These are phyloP conservation scores for Campoletis raptor DNA, from an alignment of 2,888 invertebrate genomes.

Conservation along the genomic window DNA sequence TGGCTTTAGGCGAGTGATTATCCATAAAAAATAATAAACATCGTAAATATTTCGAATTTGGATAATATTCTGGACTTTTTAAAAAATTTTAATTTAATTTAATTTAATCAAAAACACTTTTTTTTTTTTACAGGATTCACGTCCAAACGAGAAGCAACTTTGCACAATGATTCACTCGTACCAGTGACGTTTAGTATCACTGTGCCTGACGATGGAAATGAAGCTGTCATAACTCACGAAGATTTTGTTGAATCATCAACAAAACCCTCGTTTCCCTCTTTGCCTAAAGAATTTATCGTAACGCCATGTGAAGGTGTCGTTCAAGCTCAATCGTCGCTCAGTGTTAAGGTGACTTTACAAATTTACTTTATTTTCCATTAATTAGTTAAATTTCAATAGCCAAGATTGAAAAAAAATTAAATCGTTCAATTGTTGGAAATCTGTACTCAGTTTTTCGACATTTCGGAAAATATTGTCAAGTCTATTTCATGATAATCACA, in stretches of 20 bases:
- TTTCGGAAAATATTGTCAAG: neutral
- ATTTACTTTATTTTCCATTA: neutral
- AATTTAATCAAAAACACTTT: too few species aligned
- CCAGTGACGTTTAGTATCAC: constrained; percentile 86
- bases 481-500: too few species aligned
- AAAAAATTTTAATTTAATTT: too few species aligned
- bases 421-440: neutral
- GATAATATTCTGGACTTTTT: neutral
- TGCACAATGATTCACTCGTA: constrained; percentile 87
- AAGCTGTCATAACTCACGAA: constrained; percentile 85
- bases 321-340: constrained; percentile 84
- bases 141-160: constrained; percentile 84
- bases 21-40: neutral
- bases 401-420: neutral
- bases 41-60: neutral
- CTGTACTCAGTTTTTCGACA: neutral
- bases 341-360: constrained; percentile 84
- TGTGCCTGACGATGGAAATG: constrained; percentile 86
- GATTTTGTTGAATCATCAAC: constrained; percentile 85
- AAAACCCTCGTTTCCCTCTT: constrained; percentile 84
- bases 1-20: constrained; percentile 86
- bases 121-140: constrained; percentile 85
- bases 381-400: neutral
- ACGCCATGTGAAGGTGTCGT: constrained; percentile 85
- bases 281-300: constrained; percentile 87